Conservation (phyloP, 2,797 vertebrate genomes). For the Liasis olivaceus region DNA sequence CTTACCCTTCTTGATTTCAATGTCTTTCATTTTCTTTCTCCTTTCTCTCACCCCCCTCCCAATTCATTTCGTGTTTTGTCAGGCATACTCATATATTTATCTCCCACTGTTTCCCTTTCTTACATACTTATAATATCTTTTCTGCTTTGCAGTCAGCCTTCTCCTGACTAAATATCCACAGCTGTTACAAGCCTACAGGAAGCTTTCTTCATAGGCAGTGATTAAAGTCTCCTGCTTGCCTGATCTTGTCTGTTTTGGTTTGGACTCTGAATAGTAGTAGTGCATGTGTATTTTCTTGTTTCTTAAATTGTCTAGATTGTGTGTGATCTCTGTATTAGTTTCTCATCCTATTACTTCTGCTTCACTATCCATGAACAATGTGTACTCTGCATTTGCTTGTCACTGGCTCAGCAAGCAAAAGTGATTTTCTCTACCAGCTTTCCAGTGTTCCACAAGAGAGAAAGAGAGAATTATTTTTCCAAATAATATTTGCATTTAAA, state of each 20-base stretch:
- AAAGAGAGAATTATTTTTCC: neutral
- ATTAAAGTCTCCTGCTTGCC: slow-evolving; percentile 35
- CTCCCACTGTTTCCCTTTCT: slow-evolving; percentile 5
- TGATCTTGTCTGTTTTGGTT: slow-evolving; percentile 57
- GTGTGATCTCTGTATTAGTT: slow-evolving; percentile 64
- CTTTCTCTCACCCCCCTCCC: neutral
- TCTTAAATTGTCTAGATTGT: slow-evolving; percentile 57
- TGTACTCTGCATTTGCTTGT: slow-evolving; percentile 60
- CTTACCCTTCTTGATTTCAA: neutral
- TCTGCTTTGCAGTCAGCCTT: slow-evolving; percentile 16
- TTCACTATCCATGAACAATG: slow-evolving; percentile 41
- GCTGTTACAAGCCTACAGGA: slow-evolving; percentile 24
- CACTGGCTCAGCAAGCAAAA: slow-evolving; percentile 55
- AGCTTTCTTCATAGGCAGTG: slow-evolving; percentile 14
- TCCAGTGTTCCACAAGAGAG: slow-evolving; percentile 46
- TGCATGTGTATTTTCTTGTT: slow-evolving; percentile 33
- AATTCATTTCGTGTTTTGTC: neutral
- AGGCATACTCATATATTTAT: neutral
- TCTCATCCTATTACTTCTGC: slow-evolving; percentile 59
- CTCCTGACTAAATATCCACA: slow-evolving; percentile 44
- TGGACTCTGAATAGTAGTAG: slow-evolving; percentile 45
- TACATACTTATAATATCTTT: neutral
- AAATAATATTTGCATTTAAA: slow-evolving; percentile 20
- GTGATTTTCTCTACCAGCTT: slow-evolving; percentile 65
- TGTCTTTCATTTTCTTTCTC: neutral